Evolutionary conservation across 2,888 invertebrate species (phyloP).

Genomic region (Caenorhabditis sp.): DNA sequence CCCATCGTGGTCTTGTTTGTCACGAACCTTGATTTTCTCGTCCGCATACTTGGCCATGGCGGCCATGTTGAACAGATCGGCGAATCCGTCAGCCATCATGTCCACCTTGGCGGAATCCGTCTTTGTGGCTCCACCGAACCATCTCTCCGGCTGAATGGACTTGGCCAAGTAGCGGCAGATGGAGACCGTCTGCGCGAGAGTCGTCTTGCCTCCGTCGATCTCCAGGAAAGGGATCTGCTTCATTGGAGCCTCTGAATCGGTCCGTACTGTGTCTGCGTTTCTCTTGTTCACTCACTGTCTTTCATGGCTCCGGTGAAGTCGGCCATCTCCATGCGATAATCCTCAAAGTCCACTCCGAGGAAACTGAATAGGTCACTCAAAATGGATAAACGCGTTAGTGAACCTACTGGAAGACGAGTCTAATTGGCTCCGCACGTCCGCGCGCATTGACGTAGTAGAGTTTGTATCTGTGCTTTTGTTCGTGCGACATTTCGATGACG

Average conservation of each 20-base stretch:
- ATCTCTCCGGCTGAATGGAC: slow-evolving; percentile 51
- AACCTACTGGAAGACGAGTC: slow-evolving; percentile 49
- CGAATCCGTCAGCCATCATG: slow-evolving; percentile 56
- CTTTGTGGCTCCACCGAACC: slow-evolving; percentile 60
- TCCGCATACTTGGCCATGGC: slow-evolving; percentile 31
- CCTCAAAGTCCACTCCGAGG: slow-evolving; percentile 55
- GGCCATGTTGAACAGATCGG: slow-evolving; percentile 43
- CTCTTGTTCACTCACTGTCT: slow-evolving; percentile 33
- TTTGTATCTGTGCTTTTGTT: slow-evolving; percentile 58
- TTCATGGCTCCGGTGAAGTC: slow-evolving; percentile 35
- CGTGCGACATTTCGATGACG: slow-evolving; percentile 18
- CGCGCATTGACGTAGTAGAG: slow-evolving; percentile 43
- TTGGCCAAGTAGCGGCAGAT: slow-evolving; percentile 59
- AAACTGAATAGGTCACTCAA: slow-evolving; percentile 37
- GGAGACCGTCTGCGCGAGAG: slow-evolving; percentile 56
- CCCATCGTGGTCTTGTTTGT: neutral
- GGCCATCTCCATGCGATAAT: slow-evolving; percentile 46
- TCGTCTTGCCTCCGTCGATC: slow-evolving; percentile 56
- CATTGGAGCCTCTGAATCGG: slow-evolving; percentile 53
- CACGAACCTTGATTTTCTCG: slow-evolving; percentile 19
- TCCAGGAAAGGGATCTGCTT: slow-evolving; percentile 53
- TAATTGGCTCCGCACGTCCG: slow-evolving; percentile 59
- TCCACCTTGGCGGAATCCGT: slow-evolving; percentile 59
- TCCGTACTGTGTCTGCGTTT: neutral
- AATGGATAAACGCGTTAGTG: neutral